Evolutionary conservation across 2,113 vertebrate species (phyloP).

Genomic region (Malurus alboscapulatus): DNA sequence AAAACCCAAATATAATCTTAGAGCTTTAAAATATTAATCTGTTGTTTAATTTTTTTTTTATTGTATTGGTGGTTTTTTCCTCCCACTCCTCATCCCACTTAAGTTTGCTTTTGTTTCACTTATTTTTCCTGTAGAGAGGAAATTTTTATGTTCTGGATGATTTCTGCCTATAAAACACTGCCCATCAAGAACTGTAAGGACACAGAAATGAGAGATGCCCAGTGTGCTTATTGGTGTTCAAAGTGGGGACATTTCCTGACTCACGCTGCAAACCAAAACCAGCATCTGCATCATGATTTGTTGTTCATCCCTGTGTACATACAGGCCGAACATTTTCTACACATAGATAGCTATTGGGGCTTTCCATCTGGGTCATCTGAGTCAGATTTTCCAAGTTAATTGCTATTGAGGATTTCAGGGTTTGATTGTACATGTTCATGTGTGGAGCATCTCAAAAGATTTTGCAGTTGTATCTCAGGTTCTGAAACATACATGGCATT

Average conservation of each 20-base stretch:
- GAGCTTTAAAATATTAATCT: not conserved
- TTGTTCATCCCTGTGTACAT: not conserved
- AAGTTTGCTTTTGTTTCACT: not conserved
- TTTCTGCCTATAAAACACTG: not conserved
- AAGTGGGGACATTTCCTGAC: not conserved
- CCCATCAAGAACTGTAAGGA: not conserved
- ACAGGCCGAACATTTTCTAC: not conserved
- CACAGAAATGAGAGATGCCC: not conserved
- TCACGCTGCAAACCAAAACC: not conserved
- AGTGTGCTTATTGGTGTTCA: not conserved
- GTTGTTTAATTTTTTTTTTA: not conserved
- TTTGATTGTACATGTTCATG: not conserved
- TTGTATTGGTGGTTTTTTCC: not conserved
- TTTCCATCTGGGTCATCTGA: not conserved
- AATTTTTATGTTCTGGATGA: not conserved
- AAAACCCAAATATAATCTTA: not conserved
- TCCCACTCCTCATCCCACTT: accelerated
- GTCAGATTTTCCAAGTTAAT: not conserved
- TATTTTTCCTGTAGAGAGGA: not conserved
- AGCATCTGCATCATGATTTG: not conserved
- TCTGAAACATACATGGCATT: not conserved
- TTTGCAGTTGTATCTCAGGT: not conserved
- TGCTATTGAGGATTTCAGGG: not conserved
- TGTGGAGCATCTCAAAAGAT: not conserved
- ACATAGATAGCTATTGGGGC: not conserved